These are phyloP conservation scores for Aleiodes leptofemur DNA, from an alignment of 2,888 invertebrate genomes.

Conservation along the genomic window DNA sequence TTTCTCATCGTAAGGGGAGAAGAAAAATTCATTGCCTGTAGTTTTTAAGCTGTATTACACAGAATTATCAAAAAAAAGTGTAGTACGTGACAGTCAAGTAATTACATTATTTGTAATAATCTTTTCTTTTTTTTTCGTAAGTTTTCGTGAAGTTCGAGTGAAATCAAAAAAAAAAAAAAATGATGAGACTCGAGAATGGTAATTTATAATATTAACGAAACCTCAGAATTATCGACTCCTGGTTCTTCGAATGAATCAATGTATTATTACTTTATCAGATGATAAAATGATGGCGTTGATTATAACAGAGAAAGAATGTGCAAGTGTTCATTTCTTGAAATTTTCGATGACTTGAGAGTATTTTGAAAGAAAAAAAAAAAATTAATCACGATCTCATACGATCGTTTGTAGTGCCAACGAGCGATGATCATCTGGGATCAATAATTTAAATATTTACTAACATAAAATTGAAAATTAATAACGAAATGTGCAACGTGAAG, in stretches of 20 bases:
- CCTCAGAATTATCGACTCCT: conserved; percentile 34
- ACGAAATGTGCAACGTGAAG: neutral
- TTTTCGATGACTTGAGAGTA: too few species aligned
- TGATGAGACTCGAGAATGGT: neutral
- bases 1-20: conserved; percentile 29
- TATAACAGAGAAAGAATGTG: too few species aligned
- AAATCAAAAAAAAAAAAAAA: neutral
- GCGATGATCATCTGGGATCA: neutral
- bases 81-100: conserved; percentile 69
- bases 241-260: neutral
- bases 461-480: neutral
- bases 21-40: conserved; percentile 30
- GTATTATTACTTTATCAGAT: too few species aligned
- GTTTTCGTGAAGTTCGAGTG: conserved; percentile 46
- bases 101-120: conserved; percentile 72
- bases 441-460: neutral
- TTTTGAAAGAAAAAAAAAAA: too few species aligned
- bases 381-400: too few species aligned
- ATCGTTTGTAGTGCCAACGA: neutral
- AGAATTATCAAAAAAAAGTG: conserved; percentile 61
- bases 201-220: conserved; percentile 49
- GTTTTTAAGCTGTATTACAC: conserved; percentile 68
- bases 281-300: too few species aligned
- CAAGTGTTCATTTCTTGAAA: too few species aligned
- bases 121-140: conserved; percentile 53